These are phyloP conservation scores for Tupiocoris notatus DNA, from an alignment of 2,888 invertebrate species.

Conservation along the genomic window DNA sequence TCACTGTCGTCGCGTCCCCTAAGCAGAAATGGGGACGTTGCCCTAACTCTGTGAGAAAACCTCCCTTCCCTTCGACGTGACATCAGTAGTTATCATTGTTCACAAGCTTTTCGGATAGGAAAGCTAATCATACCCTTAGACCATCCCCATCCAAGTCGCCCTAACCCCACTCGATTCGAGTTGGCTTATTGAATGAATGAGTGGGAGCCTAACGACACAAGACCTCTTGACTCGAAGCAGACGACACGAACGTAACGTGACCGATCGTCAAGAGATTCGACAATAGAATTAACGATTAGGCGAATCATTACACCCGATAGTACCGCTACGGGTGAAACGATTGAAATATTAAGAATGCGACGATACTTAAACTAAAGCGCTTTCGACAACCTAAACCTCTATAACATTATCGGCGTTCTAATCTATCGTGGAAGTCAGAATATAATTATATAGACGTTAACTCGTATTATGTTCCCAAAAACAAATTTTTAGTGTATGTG, in stretches of 20 bases:
- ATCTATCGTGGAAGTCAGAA: too few relatives aligned
- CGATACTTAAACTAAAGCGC: too few relatives aligned
- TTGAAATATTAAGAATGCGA: too few relatives aligned
- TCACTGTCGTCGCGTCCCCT: constrained; percentile 25
- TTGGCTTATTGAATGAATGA: not conserved
- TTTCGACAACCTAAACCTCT: too few relatives aligned
- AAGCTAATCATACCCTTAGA: constrained; percentile 33
- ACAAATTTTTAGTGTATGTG: too few relatives aligned
- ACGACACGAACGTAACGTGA: not conserved
- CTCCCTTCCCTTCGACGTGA: constrained; percentile 27
- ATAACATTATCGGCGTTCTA: too few relatives aligned
- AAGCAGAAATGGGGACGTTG: constrained; percentile 38
- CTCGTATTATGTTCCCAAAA: too few relatives aligned
- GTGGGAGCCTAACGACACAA: not conserved
- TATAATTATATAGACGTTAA: too few relatives aligned
- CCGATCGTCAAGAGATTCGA: not conserved
- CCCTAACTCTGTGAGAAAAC: constrained; percentile 38
- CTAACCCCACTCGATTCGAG: not conserved
- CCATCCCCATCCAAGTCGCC: not conserved
- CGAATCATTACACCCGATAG: too few relatives aligned
- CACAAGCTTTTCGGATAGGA: constrained; percentile 23
- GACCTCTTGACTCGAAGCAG: not conserved
- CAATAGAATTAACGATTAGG: not conserved
- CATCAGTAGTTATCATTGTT: constrained; percentile 40
- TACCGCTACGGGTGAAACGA: too few relatives aligned